These are phyloP conservation scores for Macrosoma leucophasiata DNA, from an alignment of 2,888 invertebrate species.

Conservation along the genomic window DNA sequence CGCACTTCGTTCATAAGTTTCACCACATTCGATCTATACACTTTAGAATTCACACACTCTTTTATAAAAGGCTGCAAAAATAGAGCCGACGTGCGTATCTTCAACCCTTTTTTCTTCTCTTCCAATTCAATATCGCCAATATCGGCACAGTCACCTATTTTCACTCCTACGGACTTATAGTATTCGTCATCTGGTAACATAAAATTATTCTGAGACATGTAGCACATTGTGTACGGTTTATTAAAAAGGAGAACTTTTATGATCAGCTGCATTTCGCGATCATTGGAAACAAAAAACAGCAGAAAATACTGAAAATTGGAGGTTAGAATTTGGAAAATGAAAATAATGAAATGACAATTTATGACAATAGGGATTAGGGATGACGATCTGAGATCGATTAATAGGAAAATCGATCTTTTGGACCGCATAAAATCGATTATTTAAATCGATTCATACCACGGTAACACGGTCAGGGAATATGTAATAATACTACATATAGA, in stretches of 20 bases:
- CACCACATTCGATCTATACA: slow-evolving; percentile 48
- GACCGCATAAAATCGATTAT: no score
- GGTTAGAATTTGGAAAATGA: no score
- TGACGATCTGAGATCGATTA: no score
- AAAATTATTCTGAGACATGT: slow-evolving; percentile 42
- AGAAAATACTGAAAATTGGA: no score
- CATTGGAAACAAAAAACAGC: no score
- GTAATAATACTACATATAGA: no score
- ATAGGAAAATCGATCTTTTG: no score
- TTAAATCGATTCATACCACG: no score
- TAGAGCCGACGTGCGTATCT: slow-evolving; percentile 39
- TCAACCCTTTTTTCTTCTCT: slow-evolving; percentile 32
- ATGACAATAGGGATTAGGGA: no score
- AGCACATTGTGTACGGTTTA: slow-evolving; percentile 47
- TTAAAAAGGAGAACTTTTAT: slow-evolving; percentile 46
- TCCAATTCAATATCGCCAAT: slow-evolving; percentile 31
- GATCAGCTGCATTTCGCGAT: slow-evolving; percentile 43
- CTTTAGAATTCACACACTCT: slow-evolving; percentile 47
- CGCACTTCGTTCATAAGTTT: slow-evolving; percentile 39
- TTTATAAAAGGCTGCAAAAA: slow-evolving; percentile 55
- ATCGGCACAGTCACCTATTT: slow-evolving; percentile 31
- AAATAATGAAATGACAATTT: no score
- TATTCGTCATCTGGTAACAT: slow-evolving; percentile 38
- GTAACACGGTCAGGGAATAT: no score
- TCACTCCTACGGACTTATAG: slow-evolving; percentile 45